Conservation (phyloP, 2,888 invertebrate species). For the Ochropacha duplaris region DNA sequence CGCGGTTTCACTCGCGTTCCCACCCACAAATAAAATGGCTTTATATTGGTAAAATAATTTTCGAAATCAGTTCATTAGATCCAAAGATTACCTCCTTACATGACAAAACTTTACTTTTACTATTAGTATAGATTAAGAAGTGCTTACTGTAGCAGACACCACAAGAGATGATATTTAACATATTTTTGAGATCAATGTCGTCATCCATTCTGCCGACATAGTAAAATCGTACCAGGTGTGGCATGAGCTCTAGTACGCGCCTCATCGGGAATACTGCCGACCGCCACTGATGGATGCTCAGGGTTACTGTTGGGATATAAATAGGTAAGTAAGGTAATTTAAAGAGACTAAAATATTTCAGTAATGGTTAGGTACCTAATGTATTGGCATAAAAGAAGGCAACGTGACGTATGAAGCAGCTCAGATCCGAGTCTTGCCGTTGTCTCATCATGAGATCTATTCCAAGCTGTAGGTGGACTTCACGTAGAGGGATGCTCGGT, state of each 20-base stretch:
- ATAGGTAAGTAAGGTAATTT: neutral
- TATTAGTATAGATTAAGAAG: too few relatives aligned
- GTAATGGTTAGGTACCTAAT: too few relatives aligned
- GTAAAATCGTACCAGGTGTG: constrained; percentile 50
- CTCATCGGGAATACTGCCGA: constrained; percentile 53
- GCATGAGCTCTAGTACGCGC: constrained; percentile 62
- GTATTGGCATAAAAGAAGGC: constrained; percentile 54
- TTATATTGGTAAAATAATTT: too few relatives aligned
- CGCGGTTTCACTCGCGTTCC: too few relatives aligned
- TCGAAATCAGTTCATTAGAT: too few relatives aligned
- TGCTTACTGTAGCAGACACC: constrained; percentile 67
- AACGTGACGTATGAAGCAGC: constrained; percentile 63
- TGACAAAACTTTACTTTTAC: too few relatives aligned
- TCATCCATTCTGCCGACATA: constrained; percentile 57
- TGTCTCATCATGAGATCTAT: constrained; percentile 54
- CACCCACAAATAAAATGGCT: too few relatives aligned
- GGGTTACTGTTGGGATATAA: constrained; percentile 38
- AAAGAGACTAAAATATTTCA: too few relatives aligned
- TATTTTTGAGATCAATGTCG: constrained; percentile 51
- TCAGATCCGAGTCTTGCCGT: constrained; percentile 67
- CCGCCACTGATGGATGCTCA: constrained; percentile 72
- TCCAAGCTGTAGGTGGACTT: constrained; percentile 57
- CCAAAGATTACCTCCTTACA: too few relatives aligned
- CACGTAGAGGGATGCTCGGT: constrained; percentile 65
- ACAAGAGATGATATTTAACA: constrained; percentile 55